Conservation (phyloP, 2,113 vertebrate species). For the Hemichromis elongatus region DNA sequence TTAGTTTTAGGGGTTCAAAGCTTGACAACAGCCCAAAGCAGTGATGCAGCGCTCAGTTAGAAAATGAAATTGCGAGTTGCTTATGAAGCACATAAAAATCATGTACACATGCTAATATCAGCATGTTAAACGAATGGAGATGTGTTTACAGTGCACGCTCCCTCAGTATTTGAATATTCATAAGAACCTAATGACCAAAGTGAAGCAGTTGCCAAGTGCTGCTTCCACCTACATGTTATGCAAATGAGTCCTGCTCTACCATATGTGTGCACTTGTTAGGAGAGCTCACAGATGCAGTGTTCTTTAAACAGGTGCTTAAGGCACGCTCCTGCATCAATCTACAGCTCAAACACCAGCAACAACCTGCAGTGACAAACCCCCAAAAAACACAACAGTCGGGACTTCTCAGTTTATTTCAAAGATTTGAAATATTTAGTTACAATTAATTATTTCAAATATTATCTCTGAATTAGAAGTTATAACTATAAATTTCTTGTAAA, state of each 20-base stretch:
- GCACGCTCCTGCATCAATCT: not conserved
- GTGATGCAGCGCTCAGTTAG: not conserved
- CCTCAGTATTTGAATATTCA: conserved; percentile 38
- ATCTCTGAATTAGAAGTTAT: not conserved
- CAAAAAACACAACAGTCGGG: not conserved
- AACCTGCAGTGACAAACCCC: not conserved
- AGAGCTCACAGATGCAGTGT: conserved; percentile 16
- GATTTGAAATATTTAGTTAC: not conserved
- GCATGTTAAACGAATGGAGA: not conserved
- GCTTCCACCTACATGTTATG: conserved; percentile 54
- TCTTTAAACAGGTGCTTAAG: conserved; percentile 10
- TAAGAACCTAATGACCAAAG: conserved; percentile 59
- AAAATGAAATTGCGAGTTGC: not conserved
- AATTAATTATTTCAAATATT: not conserved
- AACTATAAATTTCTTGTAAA: not conserved
- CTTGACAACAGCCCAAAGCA: not conserved
- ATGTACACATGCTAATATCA: not conserved
- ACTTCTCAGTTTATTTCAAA: not conserved
- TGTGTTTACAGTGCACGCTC: not conserved
- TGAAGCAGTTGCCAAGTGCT: conserved; percentile 33
- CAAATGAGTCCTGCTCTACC: conserved; percentile 26
- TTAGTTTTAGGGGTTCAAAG: not conserved
- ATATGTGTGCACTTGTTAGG: conserved; percentile 41
- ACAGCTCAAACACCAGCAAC: not conserved
- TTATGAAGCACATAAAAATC: not conserved